Conservation (phyloP, 2,113 vertebrate species). For the Tragelaphus strepsiceros region DNA sequence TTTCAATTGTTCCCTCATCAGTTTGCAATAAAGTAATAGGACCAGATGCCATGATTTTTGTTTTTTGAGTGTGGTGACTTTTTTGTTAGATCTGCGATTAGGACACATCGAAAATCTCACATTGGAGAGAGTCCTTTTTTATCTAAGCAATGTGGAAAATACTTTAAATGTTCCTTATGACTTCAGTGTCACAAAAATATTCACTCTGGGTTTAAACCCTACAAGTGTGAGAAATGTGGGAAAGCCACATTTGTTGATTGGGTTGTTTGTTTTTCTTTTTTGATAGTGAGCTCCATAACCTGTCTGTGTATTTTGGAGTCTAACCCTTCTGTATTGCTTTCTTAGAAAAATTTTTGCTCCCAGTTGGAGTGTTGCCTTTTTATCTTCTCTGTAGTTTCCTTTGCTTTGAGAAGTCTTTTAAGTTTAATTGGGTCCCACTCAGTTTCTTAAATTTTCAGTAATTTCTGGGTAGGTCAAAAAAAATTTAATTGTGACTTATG, state of each 20-base stretch:
- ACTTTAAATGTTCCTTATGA: conserved; percentile 26
- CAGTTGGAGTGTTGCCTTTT: neutral
- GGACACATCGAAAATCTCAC: conserved; percentile 38
- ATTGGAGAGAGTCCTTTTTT: conserved; percentile 15
- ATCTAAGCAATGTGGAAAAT: conserved; percentile 43
- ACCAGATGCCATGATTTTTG: too few relatives aligned
- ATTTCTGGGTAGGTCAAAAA: neutral
- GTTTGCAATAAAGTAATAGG: too few relatives aligned
- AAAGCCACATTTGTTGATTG: neutral
- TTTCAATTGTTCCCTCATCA: too few relatives aligned
- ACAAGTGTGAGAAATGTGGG: conserved; percentile 30
- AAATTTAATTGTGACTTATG: neutral
- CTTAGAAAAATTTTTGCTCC: neutral
- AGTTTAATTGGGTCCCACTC: neutral
- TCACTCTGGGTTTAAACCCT: conserved; percentile 11
- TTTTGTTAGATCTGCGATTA: neutral
- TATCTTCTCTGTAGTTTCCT: neutral
- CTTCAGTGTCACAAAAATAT: neutral
- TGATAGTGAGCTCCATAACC: neutral
- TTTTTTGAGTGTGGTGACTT: neutral
- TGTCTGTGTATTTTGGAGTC: neutral
- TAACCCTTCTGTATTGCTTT: neutral
- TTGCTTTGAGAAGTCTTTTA: neutral
- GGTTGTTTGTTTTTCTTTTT: neutral
- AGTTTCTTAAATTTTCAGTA: neutral